Evolutionary conservation across 2,888 invertebrate species (phyloP), one percentile per base, ranked within the genome.

Genomic region (Diabrotica balteata): DNA sequence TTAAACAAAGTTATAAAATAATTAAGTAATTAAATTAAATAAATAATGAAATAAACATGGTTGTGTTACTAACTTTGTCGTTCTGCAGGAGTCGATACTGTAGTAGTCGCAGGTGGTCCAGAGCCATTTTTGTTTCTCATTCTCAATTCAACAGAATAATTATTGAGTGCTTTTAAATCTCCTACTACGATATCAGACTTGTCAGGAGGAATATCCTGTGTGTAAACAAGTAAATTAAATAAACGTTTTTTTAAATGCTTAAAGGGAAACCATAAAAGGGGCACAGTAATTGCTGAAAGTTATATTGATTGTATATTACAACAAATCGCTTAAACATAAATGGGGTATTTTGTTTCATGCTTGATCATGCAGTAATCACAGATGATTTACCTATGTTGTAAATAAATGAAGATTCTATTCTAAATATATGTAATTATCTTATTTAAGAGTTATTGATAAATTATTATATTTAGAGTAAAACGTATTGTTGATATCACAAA

Each of bases 111-210:
- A 7, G 88, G 84, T 0, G 95, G 95, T 4, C 96, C 94, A 76
- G 91, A 90, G 4, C 95, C 95, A 45, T 90, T 89, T 2, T 88
- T 88, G 80, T 95, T 95, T 72, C 91, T 86, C 90, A 94, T 94
- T 4, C 91, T 88, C 32, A 95, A 88, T 10, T 90, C 89, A n/a
- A 95, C 87, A 7, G 89, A 89, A 80, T 95, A 96, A 77, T 91
- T 91, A 32, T 89, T 88, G 42, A 88, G 87, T 0, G 94, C 89
- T 60, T 87, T 84, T 71, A 95, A 85, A 80, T 92, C 90, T 85
- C 90, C 90, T 76, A 93, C 91, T 88, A 93, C 91, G 83, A 93
- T 93, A 83, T 90, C 91, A 66, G 88, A 84, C 4, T 86, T 88
- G 75, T 90, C 90, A 5, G 91, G 90, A 71, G 91, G 89, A 83